Evolutionary conservation across 2,888 invertebrate genomes (phyloP).

Genomic region (Mantis religiosa): DNA sequence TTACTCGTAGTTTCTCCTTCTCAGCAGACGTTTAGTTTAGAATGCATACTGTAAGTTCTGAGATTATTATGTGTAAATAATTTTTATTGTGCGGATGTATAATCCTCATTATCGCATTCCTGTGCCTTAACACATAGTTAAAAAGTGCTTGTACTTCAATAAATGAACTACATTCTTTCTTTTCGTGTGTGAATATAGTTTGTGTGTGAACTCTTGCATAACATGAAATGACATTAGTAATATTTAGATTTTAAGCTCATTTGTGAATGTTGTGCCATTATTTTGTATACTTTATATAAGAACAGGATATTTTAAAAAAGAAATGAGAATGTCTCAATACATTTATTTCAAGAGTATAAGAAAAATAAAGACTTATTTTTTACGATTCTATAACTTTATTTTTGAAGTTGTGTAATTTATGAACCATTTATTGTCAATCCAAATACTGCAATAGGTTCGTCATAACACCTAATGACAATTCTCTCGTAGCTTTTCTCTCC

Average conservation of each 20-base stretch:
- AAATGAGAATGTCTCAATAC: not conserved
- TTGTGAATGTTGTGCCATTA: not conserved
- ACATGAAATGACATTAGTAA: not conserved
- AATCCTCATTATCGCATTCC: not conserved
- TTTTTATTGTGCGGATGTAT: not conserved
- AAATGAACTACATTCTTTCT: no score
- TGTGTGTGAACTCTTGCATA: not conserved
- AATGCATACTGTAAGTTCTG: not conserved
- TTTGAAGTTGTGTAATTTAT: no score
- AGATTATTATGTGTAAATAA: not conserved
- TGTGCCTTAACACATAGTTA: slow-evolving; percentile 2
- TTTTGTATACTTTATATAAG: not conserved
- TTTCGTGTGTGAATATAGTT: not conserved
- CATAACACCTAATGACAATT: no score
- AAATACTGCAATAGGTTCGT: no score
- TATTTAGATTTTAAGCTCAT: not conserved
- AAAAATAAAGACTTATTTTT: no score
- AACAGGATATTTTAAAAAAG: not conserved
- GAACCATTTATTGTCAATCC: no score
- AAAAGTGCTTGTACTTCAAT: not conserved
- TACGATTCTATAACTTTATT: no score
- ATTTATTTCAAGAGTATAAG: not conserved
- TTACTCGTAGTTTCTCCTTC: no score
- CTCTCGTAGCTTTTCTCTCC: no score
- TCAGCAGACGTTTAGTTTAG: no score